Evolutionary conservation across 2,888 invertebrate species (phyloP), one percentile per base, ranked within the genome.

Genomic region (Limnephilus lunatus): DNA sequence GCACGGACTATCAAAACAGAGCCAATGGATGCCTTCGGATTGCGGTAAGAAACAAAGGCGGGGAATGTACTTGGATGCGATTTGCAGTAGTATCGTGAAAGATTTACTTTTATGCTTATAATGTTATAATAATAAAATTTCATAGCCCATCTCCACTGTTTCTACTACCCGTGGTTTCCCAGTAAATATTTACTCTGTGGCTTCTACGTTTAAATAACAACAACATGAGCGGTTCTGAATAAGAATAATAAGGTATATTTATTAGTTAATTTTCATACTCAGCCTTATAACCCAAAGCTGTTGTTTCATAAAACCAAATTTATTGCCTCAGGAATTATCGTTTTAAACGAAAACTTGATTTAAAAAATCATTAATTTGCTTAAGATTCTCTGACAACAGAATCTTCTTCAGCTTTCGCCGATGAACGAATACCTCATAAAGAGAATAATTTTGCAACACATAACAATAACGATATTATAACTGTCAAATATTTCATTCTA

Each of bases 401-500:
- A 80, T 35, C 35, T 81, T 80, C 80, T 80, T 81, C 68, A 35
- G 48, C 87, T 86, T 39, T 86, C 14, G 25, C 44, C 30, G 85
- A 86, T 48, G 30, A n/a, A n/a, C n/a, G n/a, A n/a, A n/a, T 68
- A 44, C 44, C 44, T 11, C 19, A 87, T 87, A 87, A 53, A 53
- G 87, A 87, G 87, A 87, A 87, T 86, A 87, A 87, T 87, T 87
- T 87, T 30, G 30, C 53, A 87, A 68, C 30, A 80, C 80, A 39
- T 90, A 90, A 81, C 53, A 90, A 90, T 68, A 82, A 85, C 80
- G 68, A 85, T 90, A 90, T 90, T 85, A 90, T 90, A 68, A 85
- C 85, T 90, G 90, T 90, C 85, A 90, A 90, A 90, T 90, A 90
- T 90, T 90, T 85, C 83, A 90, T 53, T 68, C 68, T 90, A 90